phyloP scores from a whole-genome alignment of 2,113 vertebrate species.

The Actenoides hombroni region DNA sequence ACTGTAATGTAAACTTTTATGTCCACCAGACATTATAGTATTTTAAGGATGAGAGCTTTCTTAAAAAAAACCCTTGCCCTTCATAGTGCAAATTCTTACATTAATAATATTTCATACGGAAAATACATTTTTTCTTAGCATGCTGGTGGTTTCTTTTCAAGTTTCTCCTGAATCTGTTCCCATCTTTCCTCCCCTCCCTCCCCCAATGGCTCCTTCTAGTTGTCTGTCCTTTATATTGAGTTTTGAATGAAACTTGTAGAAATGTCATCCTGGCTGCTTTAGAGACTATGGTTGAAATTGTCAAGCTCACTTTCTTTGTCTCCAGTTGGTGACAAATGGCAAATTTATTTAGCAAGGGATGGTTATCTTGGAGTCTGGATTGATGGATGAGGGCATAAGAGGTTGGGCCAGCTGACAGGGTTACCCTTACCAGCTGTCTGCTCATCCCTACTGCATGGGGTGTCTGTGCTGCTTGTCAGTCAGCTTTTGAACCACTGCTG shows the following conservation, averaged over 20 bases:
- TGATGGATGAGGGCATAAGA: neutral
- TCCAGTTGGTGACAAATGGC: neutral
- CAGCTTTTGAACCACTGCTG: neutral
- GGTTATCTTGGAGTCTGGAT: neutral
- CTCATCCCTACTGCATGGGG: neutral
- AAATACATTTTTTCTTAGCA: neutral
- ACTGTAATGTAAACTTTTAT: neutral
- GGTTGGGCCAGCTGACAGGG: neutral
- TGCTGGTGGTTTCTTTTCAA: neutral
- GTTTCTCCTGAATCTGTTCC: neutral
- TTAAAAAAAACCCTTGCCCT: neutral
- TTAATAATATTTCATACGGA: neutral
- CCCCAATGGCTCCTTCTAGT: neutral
- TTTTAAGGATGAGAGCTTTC: neutral
- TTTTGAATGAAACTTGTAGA: neutral
- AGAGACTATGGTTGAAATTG: neutral
- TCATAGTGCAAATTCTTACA: neutral
- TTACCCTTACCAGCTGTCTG: constrained; percentile 1
- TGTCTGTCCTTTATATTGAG: neutral
- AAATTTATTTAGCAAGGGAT: neutral
- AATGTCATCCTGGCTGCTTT: neutral
- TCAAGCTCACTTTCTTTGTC: neutral
- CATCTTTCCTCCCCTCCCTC: neutral
- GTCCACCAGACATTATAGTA: neutral
- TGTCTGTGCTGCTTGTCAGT: neutral